Conservation (phyloP, 2,888 invertebrate species). For the Athrips mouffetella region DNA sequence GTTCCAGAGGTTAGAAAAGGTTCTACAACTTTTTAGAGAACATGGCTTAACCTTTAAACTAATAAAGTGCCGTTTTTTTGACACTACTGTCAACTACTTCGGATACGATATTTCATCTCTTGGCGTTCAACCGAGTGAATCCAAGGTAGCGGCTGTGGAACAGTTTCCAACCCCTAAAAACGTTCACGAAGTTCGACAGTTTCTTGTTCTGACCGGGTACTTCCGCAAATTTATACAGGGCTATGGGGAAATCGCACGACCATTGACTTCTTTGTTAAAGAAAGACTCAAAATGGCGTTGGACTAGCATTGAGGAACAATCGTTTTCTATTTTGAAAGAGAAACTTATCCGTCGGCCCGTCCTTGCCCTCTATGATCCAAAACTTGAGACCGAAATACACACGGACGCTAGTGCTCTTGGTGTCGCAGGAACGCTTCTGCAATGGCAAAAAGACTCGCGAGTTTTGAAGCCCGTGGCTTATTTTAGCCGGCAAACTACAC, state of each 20-base stretch:
- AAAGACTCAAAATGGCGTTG: conserved; percentile 23
- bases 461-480: too few species aligned
- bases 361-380: conserved; percentile 34
- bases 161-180: conserved; percentile 22
- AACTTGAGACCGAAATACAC: too few species aligned
- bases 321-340: too few species aligned
- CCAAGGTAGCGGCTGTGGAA: conserved; percentile 20
- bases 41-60: conserved; percentile 22
- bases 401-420: conserved; percentile 32
- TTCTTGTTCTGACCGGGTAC: conserved; percentile 26
- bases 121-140: conserved; percentile 20
- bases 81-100: conserved; percentile 19
- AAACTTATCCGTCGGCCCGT: too few species aligned
- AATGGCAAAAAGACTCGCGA: too few species aligned
- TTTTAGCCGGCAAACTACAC: too few species aligned
- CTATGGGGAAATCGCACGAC: conserved; percentile 24
- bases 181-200: conserved; percentile 26
- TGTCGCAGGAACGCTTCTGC: conserved; percentile 35
- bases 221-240: conserved; percentile 26
- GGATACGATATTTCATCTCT: conserved; percentile 25
- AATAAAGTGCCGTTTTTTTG: conserved; percentile 23
- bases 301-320: conserved; percentile 14
- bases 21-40: conserved; percentile 17
- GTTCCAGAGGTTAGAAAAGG: conserved; percentile 18
- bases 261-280: conserved; percentile 22